Evolutionary conservation across 2,113 vertebrate species (phyloP).

Genomic region (Fregata magnificens): DNA sequence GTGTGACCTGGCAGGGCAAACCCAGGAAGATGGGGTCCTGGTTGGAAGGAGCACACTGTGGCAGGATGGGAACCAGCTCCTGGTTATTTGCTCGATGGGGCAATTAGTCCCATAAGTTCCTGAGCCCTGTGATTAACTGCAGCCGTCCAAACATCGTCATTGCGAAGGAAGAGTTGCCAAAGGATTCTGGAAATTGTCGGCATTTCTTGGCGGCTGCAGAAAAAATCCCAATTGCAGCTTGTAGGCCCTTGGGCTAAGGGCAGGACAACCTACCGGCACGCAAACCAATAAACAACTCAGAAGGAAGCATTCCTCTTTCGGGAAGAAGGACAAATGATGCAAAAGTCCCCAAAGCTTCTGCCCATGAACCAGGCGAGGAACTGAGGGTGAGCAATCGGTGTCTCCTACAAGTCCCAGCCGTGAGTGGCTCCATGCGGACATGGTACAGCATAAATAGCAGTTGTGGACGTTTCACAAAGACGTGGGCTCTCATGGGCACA

Average conservation of each 20-base stretch:
- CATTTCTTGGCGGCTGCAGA: not conserved
- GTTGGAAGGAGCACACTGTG: not conserved
- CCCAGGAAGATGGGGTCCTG: not conserved
- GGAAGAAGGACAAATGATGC: not conserved
- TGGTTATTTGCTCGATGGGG: not conserved
- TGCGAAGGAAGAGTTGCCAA: not conserved
- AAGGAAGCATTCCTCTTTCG: not conserved
- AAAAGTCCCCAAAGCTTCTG: not conserved
- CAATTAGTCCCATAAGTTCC: not conserved
- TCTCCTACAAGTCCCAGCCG: not conserved
- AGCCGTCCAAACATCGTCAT: not conserved
- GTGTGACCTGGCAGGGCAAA: not conserved
- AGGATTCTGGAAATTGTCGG: not conserved
- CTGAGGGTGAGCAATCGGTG: accelerated
- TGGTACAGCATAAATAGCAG: not conserved
- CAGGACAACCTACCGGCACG: not conserved
- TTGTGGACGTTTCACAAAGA: not conserved
- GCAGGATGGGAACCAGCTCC: not conserved
- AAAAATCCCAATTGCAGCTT: not conserved
- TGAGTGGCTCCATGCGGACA: not conserved
- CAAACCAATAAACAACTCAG: not conserved
- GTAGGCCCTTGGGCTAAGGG: not conserved
- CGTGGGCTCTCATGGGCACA: not conserved
- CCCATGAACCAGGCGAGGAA: accelerated
- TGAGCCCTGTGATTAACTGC: not conserved